Conservation (phyloP, 2,797 vertebrate species). For the Trachops cirrhosus region DNA sequence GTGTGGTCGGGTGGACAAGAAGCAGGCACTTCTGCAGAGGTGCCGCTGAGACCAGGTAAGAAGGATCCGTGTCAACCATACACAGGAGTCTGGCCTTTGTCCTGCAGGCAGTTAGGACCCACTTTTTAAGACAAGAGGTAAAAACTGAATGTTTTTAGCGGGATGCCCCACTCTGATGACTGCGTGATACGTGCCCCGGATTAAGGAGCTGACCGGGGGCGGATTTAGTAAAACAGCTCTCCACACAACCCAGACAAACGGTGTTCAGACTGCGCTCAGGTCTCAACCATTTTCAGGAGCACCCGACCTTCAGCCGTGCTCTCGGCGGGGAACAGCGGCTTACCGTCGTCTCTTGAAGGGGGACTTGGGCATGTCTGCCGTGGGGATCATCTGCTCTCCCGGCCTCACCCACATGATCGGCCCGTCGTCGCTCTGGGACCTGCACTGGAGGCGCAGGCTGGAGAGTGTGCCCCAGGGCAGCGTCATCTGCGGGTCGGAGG, state of each 20-base stretch:
- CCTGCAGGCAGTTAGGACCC: background rate
- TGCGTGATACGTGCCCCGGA: background rate
- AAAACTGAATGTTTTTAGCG: background rate
- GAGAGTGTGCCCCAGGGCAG: constrained; percentile 97
- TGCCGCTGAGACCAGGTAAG: background rate
- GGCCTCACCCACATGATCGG: constrained; percentile 99
- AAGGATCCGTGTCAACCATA: background rate
- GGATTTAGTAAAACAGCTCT: constrained; percentile 4
- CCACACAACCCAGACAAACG: constrained; percentile 30
- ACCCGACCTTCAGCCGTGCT: background rate
- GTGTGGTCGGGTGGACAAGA: background rate
- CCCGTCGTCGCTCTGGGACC: constrained; percentile 97
- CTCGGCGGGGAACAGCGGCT: constrained; percentile 44
- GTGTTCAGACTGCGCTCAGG: constrained; percentile 2
- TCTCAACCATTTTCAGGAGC: constrained; percentile 32
- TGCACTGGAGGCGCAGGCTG: constrained; percentile 94
- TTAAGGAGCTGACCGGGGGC: background rate
- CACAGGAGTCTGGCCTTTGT: background rate
- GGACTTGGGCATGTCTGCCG: constrained; percentile 98
- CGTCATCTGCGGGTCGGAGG: constrained; percentile 90
- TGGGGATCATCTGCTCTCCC: constrained; percentile 98
- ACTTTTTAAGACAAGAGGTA: constrained; percentile 14
- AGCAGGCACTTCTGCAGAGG: background rate
- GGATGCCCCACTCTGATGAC: background rate
- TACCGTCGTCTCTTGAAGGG: constrained; percentile 98